A percentile compares a stretch with the other conserved stretches of the same genome.
These are phyloP conservation scores for Poeciliopsis prolifica DNA, from an alignment of 2,113 vertebrate genomes.

Conservation along the genomic window DNA sequence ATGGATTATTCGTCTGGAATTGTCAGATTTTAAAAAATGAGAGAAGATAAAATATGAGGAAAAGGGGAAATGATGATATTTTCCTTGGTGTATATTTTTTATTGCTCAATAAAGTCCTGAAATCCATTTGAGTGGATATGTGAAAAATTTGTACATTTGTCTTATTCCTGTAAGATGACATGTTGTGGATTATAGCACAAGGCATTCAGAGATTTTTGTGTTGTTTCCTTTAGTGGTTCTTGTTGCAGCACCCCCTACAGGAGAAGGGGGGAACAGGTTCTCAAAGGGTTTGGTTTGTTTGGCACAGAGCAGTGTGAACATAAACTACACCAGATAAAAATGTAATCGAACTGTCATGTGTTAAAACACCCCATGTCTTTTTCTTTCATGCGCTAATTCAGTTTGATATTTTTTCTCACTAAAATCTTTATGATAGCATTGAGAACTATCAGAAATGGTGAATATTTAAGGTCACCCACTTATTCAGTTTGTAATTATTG, in stretches of 20 bases:
- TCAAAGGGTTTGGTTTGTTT: too few relatives aligned
- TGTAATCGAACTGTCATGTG: too few relatives aligned
- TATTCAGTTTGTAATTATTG: conserved; percentile 13
- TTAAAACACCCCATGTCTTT: not conserved
- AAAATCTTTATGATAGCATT: conserved; percentile 27
- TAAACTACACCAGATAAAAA: too few relatives aligned
- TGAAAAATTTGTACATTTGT: conserved; percentile 75
- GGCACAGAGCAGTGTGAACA: too few relatives aligned
- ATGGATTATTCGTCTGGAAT: conserved; percentile 82
- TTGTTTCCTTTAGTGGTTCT: too few relatives aligned
- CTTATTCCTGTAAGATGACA: conserved; percentile 44
- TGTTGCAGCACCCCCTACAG: too few relatives aligned
- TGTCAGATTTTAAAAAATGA: conserved; percentile 77
- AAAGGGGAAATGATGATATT: conserved; percentile 81
- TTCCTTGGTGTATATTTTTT: conserved; percentile 98
- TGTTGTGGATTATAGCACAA: not conserved
- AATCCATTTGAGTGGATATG: conserved; percentile 86
- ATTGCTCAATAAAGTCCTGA: conserved; percentile 92
- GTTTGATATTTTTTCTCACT: not conserved
- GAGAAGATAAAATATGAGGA: conserved; percentile 70
- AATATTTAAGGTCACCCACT: conserved; percentile 62
- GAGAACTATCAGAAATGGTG: conserved; percentile 35
- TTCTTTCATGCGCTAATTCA: conserved; percentile 17
- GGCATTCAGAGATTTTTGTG: too few relatives aligned
- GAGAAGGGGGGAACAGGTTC: too few relatives aligned